Conservation (phyloP, 2,888 invertebrate genomes). For the Hirtodrosophila trivittata region DNA sequence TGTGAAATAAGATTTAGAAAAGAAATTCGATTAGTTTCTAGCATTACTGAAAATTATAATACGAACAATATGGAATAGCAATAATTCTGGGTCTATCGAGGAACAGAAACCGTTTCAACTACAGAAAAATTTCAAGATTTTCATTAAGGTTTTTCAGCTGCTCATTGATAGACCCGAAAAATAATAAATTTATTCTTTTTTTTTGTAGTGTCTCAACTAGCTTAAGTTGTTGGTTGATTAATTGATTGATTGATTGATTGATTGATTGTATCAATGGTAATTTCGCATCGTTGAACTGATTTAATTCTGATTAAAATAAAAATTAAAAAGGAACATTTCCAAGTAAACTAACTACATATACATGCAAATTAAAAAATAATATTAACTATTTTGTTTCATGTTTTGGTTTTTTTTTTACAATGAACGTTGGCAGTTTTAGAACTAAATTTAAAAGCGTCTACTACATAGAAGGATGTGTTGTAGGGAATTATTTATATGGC, state of each 20-base stretch:
- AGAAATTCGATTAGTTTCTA: conserved; percentile 29
- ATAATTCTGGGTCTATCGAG: conserved; percentile 26
- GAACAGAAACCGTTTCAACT: conserved; percentile 18
- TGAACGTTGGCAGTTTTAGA: conserved; percentile 56
- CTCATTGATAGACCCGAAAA: conserved; percentile 30
- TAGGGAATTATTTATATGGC: not conserved
- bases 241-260: conserved; percentile 51
- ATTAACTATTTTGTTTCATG: too few species aligned
- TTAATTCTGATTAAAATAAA: conserved; percentile 21
- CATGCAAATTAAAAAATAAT: conserved; percentile 62
- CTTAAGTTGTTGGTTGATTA: conserved; percentile 40
- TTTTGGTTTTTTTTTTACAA: conserved; percentile 49
- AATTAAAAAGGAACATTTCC: conserved; percentile 8
- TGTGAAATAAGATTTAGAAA: not conserved
- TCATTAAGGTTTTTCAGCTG: too few species aligned
- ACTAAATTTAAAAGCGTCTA: conserved; percentile 25
- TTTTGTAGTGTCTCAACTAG: conserved; percentile 83
- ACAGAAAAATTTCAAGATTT: too few species aligned
- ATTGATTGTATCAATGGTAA: conserved; percentile 6
- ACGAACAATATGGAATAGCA: too few species aligned
- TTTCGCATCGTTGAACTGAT: conserved; percentile 21
- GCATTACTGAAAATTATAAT: not conserved
- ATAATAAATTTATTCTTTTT: conserved; percentile 16
- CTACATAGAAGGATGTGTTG: not conserved
- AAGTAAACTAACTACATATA: conserved; percentile 39